These are phyloP conservation scores for Xyrichtys novacula DNA, from an alignment of 2,797 vertebrate genomes.

Conservation along the genomic window DNA sequence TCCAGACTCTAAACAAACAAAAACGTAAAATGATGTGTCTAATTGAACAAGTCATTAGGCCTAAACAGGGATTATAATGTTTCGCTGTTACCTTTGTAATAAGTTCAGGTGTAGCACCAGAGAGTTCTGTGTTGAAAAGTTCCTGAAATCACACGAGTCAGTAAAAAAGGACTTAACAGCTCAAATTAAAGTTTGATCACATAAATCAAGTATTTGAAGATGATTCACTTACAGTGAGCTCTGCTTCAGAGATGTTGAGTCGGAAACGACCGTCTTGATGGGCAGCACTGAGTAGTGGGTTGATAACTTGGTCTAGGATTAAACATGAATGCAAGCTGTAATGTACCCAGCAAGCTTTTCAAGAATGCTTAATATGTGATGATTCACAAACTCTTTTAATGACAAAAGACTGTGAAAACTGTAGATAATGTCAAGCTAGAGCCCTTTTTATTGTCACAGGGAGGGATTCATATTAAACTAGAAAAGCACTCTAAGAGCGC, in stretches of 20 bases:
- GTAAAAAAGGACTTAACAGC: background rate
- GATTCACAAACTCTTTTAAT: background rate
- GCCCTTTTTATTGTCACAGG: too few species aligned
- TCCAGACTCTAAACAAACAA: conserved; percentile 75
- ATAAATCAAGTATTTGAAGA: too few species aligned
- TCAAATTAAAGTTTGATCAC: too few species aligned
- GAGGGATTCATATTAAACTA: too few species aligned
- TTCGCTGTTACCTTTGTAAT: conserved; percentile 75
- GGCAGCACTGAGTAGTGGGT: conserved; percentile 81
- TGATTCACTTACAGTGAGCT: conserved; percentile 80
- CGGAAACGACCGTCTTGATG: conserved; percentile 84
- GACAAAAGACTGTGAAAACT: too few species aligned
- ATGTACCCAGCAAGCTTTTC: background rate
- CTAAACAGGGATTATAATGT: background rate
- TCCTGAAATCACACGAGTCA: conserved; percentile 72
- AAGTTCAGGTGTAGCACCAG: conserved; percentile 60
- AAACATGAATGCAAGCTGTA: conserved; percentile 44
- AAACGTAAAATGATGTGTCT: background rate
- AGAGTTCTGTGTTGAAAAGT: conserved; percentile 69
- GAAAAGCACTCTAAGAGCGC: too few species aligned
- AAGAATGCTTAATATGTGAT: too few species aligned
- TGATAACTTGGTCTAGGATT: conserved; percentile 82
- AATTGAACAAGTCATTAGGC: background rate
- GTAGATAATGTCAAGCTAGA: too few species aligned
- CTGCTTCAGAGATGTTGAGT: conserved; percentile 77